Conservation (phyloP, 2,797 vertebrate genomes). For the Tympanoctomys barrerae region DNA sequence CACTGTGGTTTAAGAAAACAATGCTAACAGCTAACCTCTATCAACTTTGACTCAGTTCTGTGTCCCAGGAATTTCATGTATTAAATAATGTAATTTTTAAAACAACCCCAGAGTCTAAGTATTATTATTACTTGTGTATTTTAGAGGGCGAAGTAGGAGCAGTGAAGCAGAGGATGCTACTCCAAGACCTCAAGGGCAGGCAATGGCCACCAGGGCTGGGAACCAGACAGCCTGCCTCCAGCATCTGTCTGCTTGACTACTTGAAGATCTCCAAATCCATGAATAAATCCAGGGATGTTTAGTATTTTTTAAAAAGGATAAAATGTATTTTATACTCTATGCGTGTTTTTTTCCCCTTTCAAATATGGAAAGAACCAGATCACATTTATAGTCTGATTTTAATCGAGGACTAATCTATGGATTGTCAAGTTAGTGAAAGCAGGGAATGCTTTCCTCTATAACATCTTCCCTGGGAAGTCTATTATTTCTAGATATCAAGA, state of each 20-base stretch:
- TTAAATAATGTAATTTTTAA: neutral
- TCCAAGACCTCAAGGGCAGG: neutral
- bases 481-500: neutral
- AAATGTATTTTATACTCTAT: neutral
- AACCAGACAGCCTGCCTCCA: neutral
- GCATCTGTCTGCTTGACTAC: neutral
- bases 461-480: neutral
- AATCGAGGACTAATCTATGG: neutral
- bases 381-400: slow-evolving; percentile 10
- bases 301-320: neutral
- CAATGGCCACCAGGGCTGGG: slow-evolving; percentile 14
- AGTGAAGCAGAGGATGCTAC: neutral
- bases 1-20: neutral
- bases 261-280: neutral
- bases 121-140: neutral
- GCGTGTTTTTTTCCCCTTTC: neutral
- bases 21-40: neutral
- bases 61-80: neutral
- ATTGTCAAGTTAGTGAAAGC: neutral
- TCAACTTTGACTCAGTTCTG: neutral
- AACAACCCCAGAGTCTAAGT: neutral
- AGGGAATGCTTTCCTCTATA: neutral
- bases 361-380: neutral
- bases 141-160: neutral
- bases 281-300: slow-evolving; percentile 26